Percentiles rank a stretch among this genome's conserved stretches.
These are phyloP conservation scores for Zelleria hepariella DNA, from an alignment of 2,888 invertebrate species.

Conservation along the genomic window DNA sequence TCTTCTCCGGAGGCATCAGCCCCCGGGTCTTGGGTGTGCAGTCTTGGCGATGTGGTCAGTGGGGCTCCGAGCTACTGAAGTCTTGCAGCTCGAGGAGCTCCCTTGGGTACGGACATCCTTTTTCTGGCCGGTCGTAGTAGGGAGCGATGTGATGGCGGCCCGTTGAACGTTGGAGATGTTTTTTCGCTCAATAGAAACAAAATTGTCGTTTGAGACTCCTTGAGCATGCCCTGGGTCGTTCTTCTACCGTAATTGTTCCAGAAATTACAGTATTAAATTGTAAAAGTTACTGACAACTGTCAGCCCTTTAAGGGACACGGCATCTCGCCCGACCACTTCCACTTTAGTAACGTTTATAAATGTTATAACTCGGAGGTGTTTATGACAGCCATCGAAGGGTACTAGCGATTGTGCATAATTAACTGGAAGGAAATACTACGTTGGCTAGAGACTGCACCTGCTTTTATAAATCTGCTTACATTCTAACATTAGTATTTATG, in stretches of 20 bases:
- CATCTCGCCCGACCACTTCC: conserved; percentile 2
- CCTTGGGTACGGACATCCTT: too few species aligned
- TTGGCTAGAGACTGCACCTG: not conserved
- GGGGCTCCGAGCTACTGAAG: too few species aligned
- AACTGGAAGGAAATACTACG: not conserved
- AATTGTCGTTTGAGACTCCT: too few species aligned
- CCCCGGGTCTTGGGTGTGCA: too few species aligned
- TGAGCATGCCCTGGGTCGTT: not conserved
- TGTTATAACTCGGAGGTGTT: conserved; percentile 1
- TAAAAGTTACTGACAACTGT: conserved; percentile 4
- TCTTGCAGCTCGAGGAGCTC: too few species aligned
- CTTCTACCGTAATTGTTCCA: not conserved
- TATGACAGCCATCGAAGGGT: not conserved
- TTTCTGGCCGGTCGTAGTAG: too few species aligned
- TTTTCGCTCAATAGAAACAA: too few species aligned
- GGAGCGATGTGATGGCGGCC: too few species aligned
- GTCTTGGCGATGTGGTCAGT: too few species aligned
- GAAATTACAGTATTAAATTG: not conserved
- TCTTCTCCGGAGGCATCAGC: too few species aligned
- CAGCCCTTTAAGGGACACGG: conserved; percentile 2
- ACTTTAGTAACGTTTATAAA: not conserved
- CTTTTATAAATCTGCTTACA: not conserved
- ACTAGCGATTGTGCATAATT: not conserved
- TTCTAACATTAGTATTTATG: too few species aligned
- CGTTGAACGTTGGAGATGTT: too few species aligned